phyloP scores from a whole-genome alignment of 2,797 vertebrate species.

The Atherinosoma microstoma region DNA sequence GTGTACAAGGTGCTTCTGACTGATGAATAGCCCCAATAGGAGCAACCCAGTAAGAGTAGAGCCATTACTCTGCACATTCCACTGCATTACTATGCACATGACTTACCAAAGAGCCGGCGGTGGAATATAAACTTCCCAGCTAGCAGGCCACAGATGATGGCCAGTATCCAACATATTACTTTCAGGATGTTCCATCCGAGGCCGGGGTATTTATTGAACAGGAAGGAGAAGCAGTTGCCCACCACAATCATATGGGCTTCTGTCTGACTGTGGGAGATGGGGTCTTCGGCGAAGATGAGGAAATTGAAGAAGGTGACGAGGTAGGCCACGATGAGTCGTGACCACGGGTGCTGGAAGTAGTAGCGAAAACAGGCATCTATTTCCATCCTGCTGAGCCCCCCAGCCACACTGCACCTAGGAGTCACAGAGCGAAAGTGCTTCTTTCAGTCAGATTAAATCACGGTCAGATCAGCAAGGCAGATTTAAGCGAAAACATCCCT shows the following conservation, averaged over 20 bases:
- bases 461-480: constrained; percentile 48
- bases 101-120: constrained; percentile 96
- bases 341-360: constrained; percentile 99
- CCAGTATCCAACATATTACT: constrained; percentile 92
- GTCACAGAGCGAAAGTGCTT: constrained; percentile 44
- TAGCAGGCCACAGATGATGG: constrained; percentile 90
- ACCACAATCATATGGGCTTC: constrained; percentile 96
- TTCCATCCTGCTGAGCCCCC: constrained; percentile 88
- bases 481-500: constrained; percentile 62
- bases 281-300: constrained; percentile 97
- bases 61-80: constrained; percentile 72
- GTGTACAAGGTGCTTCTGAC: constrained; percentile 20
- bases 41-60: constrained; percentile 27
- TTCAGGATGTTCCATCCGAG: constrained; percentile 93
- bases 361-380: constrained; percentile 94
- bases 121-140: constrained; percentile 98
- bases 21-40: constrained; percentile 31
- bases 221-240: constrained; percentile 98
- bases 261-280: constrained; percentile 95
- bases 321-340: constrained; percentile 94
- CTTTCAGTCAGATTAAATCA: constrained; percentile 60
- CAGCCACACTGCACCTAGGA: constrained; percentile 79
- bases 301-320: constrained; percentile 99
- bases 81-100: constrained; percentile 50
- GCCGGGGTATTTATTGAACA: constrained; percentile 95